phyloP scores from a whole-genome alignment of 2,888 invertebrate species.

The Microplitis manilae region DNA sequence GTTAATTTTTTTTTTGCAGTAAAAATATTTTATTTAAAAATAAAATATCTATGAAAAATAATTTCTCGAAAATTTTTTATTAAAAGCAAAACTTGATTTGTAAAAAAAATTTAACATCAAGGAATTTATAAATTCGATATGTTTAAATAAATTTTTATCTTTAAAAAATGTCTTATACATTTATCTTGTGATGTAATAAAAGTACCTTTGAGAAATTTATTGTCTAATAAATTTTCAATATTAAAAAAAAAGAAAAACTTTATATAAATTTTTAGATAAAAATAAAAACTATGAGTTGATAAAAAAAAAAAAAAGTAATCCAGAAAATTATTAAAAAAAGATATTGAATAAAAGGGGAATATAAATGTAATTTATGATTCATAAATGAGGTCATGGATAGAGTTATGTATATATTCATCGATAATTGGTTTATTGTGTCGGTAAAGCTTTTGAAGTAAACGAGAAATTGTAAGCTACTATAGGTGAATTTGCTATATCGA shows the following conservation, averaged over 20 bases:
- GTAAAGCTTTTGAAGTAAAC: constrained; percentile 4
- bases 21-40: no score
- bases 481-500: constrained; percentile 1
- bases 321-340: not conserved
- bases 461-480: constrained; percentile 8
- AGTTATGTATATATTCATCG: constrained; percentile 10
- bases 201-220: not conserved
- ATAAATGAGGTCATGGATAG: constrained; percentile 12
- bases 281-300: not conserved
- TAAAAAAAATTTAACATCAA: no score
- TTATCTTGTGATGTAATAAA: not conserved
- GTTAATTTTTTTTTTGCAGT: no score
- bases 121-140: no score
- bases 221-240: not conserved
- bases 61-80: no score
- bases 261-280: constrained; percentile 5
- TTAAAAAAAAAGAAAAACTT: not conserved
- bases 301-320: not conserved
- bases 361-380: constrained; percentile 23
- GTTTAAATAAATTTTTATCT: no score
- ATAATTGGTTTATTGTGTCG: constrained; percentile 24
- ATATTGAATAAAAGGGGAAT: not conserved
- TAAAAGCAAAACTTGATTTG: no score
- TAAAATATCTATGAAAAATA: no score
- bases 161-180: constrained; percentile 1